phyloP scores from a whole-genome alignment of 2,797 vertebrate species.

The Psittacula echo region DNA sequence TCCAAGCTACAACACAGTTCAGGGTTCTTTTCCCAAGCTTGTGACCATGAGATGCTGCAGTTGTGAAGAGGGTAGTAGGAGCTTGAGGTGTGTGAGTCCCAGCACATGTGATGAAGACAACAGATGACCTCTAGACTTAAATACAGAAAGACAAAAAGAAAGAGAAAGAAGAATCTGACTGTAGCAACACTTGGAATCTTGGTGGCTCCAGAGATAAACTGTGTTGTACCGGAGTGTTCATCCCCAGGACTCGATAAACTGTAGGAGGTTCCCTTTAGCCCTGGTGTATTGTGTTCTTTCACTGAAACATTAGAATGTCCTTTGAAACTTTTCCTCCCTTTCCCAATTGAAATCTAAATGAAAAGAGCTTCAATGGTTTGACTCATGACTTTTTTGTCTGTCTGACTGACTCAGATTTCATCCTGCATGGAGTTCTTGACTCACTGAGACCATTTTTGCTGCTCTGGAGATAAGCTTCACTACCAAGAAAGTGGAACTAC shows the following conservation, averaged over 20 bases:
- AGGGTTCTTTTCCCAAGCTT: conserved; percentile 4
- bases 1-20: background rate
- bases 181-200: background rate
- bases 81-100: background rate
- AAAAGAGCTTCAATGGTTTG: background rate
- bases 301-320: background rate
- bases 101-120: background rate
- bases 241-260: background rate
- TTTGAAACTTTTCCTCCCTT: background rate
- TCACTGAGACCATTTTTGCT: background rate
- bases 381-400: background rate
- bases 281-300: background rate
- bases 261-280: background rate
- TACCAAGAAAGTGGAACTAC: background rate
- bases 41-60: background rate
- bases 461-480: background rate
- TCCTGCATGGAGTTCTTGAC: background rate
- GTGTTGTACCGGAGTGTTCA: background rate
- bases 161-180: background rate
- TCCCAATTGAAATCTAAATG: background rate
- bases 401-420: background rate
- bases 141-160: background rate
- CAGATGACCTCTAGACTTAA: background rate
- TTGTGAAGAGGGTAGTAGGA: background rate
- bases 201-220: background rate